Percentiles rank a stretch among this genome's conserved stretches.
These are phyloP conservation scores for Masticophis lateralis DNA, from an alignment of 2,797 vertebrate genomes.

Conservation along the genomic window DNA sequence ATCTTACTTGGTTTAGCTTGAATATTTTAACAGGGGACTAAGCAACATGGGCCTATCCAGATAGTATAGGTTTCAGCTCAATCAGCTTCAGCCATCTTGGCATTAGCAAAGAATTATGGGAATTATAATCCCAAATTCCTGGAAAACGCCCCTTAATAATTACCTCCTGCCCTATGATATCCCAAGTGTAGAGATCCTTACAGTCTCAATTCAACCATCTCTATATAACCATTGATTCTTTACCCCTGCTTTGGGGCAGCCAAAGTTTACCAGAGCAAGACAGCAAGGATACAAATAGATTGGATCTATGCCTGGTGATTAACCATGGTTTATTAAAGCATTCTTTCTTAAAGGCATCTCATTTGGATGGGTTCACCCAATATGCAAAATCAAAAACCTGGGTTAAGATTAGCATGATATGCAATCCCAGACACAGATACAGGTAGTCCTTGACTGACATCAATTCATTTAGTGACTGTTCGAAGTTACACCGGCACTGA, in stretches of 20 bases:
- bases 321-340: neutral
- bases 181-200: neutral
- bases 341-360: neutral
- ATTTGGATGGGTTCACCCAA: neutral
- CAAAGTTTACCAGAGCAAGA: neutral
- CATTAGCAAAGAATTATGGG: neutral
- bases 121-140: neutral
- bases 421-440: neutral
- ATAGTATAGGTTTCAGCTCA: neutral
- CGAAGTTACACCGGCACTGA: neutral
- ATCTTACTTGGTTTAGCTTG: neutral
- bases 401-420: neutral
- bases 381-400: neutral
- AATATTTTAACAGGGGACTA: neutral
- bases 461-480: neutral
- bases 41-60: neutral
- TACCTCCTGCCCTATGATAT: neutral
- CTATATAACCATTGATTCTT: neutral
- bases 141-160: neutral
- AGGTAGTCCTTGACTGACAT: neutral
- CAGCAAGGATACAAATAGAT: neutral
- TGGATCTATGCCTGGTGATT: neutral
- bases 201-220: neutral
- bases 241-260: neutral
- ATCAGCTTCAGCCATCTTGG: neutral